Evolutionary conservation across 2,113 vertebrate species (phyloP), one percentile per base, ranked within the genome.

Genomic region (western clawed frog (Xenopus tropicalis)): DNA sequence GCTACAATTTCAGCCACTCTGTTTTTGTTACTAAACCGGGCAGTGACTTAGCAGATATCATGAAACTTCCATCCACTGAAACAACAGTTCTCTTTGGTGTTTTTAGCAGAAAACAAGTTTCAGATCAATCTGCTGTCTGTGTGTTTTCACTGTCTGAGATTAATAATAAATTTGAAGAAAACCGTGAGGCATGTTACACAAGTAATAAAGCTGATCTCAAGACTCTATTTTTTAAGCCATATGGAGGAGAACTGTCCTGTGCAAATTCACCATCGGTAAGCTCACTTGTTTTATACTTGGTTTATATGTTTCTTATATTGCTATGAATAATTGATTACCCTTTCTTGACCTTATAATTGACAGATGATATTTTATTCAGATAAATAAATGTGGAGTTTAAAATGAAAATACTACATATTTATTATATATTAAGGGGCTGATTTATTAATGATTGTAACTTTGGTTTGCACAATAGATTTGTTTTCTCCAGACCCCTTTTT

Each of bases 1-100:
- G 66, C 71, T 96, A 91, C 48, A 91, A 93, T 77, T 89, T 94
- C 79, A 93, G 88, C 22, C 88, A 95, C 77, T 93, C 96, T 0
- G 94, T 92, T 14, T 94, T 90, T 0, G 68, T 98, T 22, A 82
- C 91, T 0, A 57, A 62, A 0, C 85, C 90, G 0, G 95, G 94
- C 1, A 52, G 82, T 1, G 83, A 84, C 46, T 77, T 95, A 80
- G 86, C 89, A 42, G 16, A 74, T 25, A 80, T 13, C 24, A 79
- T 95, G 80, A 87, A 63, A 59, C 22, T 24, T 0, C 85, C 88
- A 0, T 73, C 61, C 2, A 71, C 58, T 16, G 54, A 81, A 2
- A 85, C 72, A 3, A 82, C 90, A 74, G 90, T 93, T 25, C 91
- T 99, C 22, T 94, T 96, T 44, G 85, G 90, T 0, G 91, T 93